phyloP scores from a whole-genome alignment of 2,113 vertebrate species.

The Trinectes maculatus region DNA sequence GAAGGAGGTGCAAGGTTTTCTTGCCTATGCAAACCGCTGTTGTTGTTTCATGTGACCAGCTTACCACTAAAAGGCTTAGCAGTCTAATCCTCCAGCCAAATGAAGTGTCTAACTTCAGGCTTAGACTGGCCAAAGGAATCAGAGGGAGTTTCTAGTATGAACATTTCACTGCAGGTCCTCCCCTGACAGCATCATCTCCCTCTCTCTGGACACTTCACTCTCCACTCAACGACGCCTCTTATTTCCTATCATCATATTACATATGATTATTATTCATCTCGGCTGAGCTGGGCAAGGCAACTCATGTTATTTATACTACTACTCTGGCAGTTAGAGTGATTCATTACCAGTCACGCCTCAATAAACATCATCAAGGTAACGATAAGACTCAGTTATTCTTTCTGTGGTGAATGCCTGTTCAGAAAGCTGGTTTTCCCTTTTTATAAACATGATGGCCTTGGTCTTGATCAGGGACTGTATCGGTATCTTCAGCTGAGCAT shows the following conservation, averaged over 20 bases:
- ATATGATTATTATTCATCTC: background rate
- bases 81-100: conserved; percentile 76
- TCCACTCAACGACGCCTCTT: background rate
- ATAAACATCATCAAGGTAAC: background rate
- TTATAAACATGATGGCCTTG: no score
- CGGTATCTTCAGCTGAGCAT: no score
- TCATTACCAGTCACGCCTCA: background rate
- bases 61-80: conserved; percentile 77
- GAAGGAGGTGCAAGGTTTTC: conserved; percentile 46
- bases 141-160: conserved; percentile 37
- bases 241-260: background rate
- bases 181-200: background rate
- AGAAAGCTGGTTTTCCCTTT: no score
- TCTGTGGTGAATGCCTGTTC: no score
- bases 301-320: background rate
- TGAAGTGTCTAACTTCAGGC: conserved; percentile 69
- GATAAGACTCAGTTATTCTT: background rate
- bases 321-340: background rate
- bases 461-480: no score
- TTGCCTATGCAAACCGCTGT: conserved; percentile 55
- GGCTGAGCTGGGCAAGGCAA: background rate
- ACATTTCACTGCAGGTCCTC: conserved; percentile 5
- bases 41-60: conserved; percentile 72
- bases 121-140: conserved; percentile 57
- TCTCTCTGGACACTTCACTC: background rate